Evolutionary conservation across 2,797 vertebrate genomes (phyloP).

Genomic region (Enteromius unitaeniatus): DNA sequence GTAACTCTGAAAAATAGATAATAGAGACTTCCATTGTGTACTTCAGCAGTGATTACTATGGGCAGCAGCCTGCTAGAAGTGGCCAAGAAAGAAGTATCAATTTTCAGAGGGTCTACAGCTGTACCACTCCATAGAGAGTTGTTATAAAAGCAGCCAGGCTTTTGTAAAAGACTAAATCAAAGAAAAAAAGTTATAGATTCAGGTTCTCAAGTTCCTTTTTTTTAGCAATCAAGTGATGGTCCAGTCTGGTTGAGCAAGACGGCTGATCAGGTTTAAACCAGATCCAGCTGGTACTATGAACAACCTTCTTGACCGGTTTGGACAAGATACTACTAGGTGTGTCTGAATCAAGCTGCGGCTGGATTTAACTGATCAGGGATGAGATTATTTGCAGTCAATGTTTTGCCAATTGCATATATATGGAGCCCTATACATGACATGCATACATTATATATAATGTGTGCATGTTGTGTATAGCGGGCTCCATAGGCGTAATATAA

Average conservation of each 20-base stretch:
- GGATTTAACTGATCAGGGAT: not conserved
- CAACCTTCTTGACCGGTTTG: not conserved
- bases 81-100: not conserved
- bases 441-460: no score
- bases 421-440: no score
- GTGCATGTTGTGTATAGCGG: not conserved
- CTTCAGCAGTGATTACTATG: conserved; percentile 55
- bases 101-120: conserved; percentile 13
- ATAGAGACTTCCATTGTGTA: conserved; percentile 64
- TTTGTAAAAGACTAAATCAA: not conserved
- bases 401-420: no score
- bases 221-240: not conserved
- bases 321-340: not conserved
- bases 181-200: not conserved
- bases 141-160: not conserved
- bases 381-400: not conserved
- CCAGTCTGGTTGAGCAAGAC: not conserved
- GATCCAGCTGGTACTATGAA: not conserved
- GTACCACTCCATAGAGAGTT: not conserved
- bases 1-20: conserved; percentile 58
- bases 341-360: not conserved
- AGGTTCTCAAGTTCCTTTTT: not conserved
- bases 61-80: not conserved
- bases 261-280: not conserved
- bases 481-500: not conserved